phyloP scores from a whole-genome alignment of 2,797 vertebrate genomes.

The Chloroceryle inda region DNA sequence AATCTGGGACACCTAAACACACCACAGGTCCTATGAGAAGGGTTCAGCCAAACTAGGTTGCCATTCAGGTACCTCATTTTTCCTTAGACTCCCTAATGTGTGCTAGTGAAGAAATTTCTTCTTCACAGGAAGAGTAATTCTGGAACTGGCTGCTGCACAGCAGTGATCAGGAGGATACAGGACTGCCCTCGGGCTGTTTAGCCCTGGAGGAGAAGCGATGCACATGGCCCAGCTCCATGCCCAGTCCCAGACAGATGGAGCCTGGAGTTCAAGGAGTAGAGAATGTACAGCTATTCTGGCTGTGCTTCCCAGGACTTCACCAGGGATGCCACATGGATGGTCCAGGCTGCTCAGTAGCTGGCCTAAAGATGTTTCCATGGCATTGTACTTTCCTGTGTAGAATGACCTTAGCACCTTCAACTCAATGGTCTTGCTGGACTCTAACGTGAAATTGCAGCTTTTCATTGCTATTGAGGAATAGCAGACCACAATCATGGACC shows the following conservation, averaged over 20 bases:
- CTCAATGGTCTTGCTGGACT: background rate
- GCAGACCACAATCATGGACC: background rate
- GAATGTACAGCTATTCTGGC: background rate
- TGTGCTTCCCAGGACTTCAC: background rate
- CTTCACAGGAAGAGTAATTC: background rate
- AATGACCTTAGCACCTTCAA: background rate
- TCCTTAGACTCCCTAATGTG: background rate
- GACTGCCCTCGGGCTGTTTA: background rate
- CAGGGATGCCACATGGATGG: background rate
- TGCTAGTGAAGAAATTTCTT: background rate
- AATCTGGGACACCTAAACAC: background rate
- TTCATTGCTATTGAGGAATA: background rate
- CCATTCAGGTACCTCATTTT: background rate
- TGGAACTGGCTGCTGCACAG: background rate
- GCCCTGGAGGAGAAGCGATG: background rate
- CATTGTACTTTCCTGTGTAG: background rate
- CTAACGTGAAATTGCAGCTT: background rate
- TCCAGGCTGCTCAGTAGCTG: background rate
- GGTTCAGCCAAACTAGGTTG: background rate
- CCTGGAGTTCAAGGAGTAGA: background rate
- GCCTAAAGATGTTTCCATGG: background rate
- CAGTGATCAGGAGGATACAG: background rate
- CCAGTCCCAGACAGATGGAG: background rate
- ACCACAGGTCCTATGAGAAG: background rate
- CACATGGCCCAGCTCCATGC: rapidly evolving